Conservation (phyloP, 1,140 invertebrate genomes). For the Subanguina moxae region DNA sequence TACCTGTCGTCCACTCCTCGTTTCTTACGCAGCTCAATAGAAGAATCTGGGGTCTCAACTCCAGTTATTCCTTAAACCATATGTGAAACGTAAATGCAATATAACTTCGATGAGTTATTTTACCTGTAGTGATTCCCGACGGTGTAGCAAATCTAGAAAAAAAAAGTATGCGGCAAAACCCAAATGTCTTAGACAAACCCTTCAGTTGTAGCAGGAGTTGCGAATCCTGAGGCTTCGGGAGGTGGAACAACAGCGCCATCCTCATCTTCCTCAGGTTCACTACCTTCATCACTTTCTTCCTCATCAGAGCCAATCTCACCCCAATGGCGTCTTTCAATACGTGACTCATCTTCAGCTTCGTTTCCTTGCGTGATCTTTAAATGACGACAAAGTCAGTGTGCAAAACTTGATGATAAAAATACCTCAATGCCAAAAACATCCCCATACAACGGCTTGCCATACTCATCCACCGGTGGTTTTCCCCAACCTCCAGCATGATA, state of each 20-base stretch:
- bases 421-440: slow-evolving; percentile 82
- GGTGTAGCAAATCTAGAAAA: slow-evolving; percentile 73
- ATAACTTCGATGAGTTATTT: too few species aligned
- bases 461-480: slow-evolving; percentile 98
- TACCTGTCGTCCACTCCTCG: slow-evolving; percentile 96
- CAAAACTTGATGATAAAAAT: background rate
- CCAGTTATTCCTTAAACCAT: slow-evolving; percentile 70
- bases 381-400: background rate
- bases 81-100: too few species aligned
- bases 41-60: slow-evolving; percentile 87
- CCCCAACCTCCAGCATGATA: slow-evolving; percentile 73
- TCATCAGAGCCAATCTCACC: slow-evolving; percentile 88
- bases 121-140: slow-evolving; percentile 78
- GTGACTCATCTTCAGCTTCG: background rate
- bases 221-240: slow-evolving; percentile 56
- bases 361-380: background rate
- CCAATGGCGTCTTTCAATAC: slow-evolving; percentile 74
- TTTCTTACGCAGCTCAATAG: slow-evolving; percentile 92
- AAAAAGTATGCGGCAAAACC: background rate
- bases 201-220: slow-evolving; percentile 48
- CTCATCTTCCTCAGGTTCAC: slow-evolving; percentile 65
- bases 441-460: slow-evolving; percentile 92
- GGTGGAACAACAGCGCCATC: slow-evolving; percentile 61
- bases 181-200: slow-evolving; percentile 36
- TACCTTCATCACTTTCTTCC: slow-evolving; percentile 75